Conservation (phyloP, 2,113 vertebrate species). For the Emydura subglobosa region DNA sequence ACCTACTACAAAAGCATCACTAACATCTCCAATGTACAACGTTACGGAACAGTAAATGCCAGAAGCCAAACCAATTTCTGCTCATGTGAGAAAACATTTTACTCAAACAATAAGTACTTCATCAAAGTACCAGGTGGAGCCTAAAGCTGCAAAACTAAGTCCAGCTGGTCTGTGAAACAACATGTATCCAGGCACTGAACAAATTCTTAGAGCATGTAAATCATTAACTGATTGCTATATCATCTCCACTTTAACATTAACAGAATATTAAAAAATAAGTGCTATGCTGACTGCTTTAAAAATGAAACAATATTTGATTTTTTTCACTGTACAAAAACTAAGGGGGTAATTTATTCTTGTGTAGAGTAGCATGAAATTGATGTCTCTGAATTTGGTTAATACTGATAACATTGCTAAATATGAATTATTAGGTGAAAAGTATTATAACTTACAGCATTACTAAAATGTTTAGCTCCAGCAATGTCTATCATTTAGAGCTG, state of each 20-base stretch:
- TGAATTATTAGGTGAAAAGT: background rate
- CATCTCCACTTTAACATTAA: background rate
- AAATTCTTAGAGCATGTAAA: slow-evolving; percentile 25
- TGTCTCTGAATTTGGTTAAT: background rate
- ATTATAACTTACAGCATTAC: background rate
- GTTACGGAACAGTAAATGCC: background rate
- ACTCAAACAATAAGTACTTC: slow-evolving; percentile 63
- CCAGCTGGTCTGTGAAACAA: slow-evolving; percentile 37
- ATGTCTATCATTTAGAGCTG: background rate
- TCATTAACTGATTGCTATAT: background rate
- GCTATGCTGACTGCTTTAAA: background rate
- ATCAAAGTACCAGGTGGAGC: slow-evolving; percentile 57
- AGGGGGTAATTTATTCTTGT: background rate
- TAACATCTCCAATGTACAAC: background rate
- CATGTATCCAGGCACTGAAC: slow-evolving; percentile 9
- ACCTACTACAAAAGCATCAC: slow-evolving; percentile 5
- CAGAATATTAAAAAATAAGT: background rate
- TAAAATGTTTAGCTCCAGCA: background rate
- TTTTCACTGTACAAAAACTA: background rate
- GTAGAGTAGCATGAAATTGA: background rate
- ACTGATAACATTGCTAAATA: background rate
- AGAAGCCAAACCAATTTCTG: background rate
- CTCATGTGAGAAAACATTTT: background rate
- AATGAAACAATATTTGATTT: background rate
- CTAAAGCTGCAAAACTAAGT: background rate